A percentile compares a stretch with the other conserved stretches of the same genome.
phyloP scores from a whole-genome alignment of 2,113 vertebrate species.

The Oryzias curvinotus region DNA sequence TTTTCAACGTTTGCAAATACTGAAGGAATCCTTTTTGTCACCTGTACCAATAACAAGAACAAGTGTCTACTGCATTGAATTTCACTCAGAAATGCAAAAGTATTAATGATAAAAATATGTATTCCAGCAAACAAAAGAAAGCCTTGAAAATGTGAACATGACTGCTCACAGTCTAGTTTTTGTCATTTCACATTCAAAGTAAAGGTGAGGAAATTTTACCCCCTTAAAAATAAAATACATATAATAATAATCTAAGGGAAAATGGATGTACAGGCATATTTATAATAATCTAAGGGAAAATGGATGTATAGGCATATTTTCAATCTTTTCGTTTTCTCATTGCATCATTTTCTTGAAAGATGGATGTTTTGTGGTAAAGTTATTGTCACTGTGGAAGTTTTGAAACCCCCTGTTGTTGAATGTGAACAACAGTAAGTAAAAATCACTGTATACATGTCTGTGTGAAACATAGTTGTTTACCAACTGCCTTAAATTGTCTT shows the following conservation, averaged over 20 bases:
- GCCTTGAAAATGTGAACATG: not conserved
- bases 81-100: too few species aligned
- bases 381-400: constrained; percentile 9
- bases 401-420: not conserved
- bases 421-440: not conserved
- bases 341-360: not conserved
- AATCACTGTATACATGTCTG: constrained; percentile 42
- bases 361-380: not conserved
- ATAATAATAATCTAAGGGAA: not conserved
- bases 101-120: too few species aligned
- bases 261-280: constrained; percentile 1
- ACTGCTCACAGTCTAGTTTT: constrained; percentile 11
- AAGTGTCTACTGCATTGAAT: too few species aligned
- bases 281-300: constrained; percentile 1
- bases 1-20: too few species aligned
- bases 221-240: too few species aligned
- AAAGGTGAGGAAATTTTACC: constrained; percentile 16
- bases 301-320: not conserved
- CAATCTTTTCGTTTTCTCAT: constrained; percentile 1
- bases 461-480: constrained; percentile 63
- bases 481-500: constrained; percentile 77
- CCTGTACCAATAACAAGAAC: too few species aligned
- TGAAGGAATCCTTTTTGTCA: too few species aligned
- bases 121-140: too few species aligned
- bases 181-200: constrained; percentile 69